Conservation (phyloP, 2,888 invertebrate genomes). For the Agonopterix heracliana region DNA sequence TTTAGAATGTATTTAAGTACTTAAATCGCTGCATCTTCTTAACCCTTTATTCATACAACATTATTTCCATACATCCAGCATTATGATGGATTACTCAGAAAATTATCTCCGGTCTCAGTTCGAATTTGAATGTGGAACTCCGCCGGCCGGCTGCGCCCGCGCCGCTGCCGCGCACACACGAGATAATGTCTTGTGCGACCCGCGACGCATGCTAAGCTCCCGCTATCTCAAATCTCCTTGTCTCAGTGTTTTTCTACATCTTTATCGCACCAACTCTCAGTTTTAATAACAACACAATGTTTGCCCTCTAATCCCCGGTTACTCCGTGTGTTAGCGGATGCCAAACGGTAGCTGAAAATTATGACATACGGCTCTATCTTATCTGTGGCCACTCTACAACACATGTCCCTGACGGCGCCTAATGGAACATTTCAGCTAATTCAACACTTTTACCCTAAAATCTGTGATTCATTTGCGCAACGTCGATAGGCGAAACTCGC, state of each 20-base stretch:
- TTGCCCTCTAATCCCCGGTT: conserved; percentile 62
- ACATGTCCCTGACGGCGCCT: conserved; percentile 62
- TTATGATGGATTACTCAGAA: too few relatives aligned
- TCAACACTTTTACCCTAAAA: conserved; percentile 65
- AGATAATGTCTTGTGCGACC: conserved; percentile 21
- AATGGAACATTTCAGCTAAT: conserved; percentile 61
- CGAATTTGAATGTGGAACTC: too few relatives aligned
- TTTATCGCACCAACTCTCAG: conserved; percentile 54
- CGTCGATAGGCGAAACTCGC: conserved; percentile 18
- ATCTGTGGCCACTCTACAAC: conserved; percentile 68
- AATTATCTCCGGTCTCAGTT: too few relatives aligned
- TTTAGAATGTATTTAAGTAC: too few relatives aligned
- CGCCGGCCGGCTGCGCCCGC: conserved; percentile 11
- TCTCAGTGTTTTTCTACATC: conserved; percentile 51
- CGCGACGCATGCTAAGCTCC: conserved; percentile 20
- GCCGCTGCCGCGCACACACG: conserved; percentile 16
- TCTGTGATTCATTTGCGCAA: conserved; percentile 42
- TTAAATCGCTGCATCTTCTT: too few relatives aligned
- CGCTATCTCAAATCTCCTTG: conserved; percentile 57
- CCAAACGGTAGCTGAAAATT: conserved; percentile 69
- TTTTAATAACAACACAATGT: conserved; percentile 60
- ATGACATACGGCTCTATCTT: conserved; percentile 75
- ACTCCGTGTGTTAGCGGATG: conserved; percentile 57
- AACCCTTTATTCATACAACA: too few relatives aligned
- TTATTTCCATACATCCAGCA: too few relatives aligned